These are phyloP conservation scores for Pseudorasbora parva DNA, from an alignment of 2,113 vertebrate genomes.

Conservation along the genomic window DNA sequence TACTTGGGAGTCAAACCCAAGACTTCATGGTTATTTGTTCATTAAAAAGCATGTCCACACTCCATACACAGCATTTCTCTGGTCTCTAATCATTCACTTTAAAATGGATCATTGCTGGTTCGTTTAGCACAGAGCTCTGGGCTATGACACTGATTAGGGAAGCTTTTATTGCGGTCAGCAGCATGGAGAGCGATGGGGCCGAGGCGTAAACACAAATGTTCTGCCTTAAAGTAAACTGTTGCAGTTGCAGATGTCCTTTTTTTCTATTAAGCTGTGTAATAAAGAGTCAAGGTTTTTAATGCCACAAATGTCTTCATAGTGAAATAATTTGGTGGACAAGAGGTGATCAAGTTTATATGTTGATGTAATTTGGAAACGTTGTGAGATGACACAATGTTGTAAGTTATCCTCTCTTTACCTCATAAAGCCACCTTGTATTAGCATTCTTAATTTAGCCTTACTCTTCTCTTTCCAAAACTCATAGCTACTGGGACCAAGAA, in stretches of 20 bases:
- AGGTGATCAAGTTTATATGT: background rate
- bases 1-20: no score
- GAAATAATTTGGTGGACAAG: background rate
- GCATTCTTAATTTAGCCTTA: background rate
- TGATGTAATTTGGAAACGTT: no score
- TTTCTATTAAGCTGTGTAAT: background rate
- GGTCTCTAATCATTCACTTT: conserved; percentile 11
- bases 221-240: conserved; percentile 23
- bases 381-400: background rate
- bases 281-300: background rate
- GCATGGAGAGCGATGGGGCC: background rate
- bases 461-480: background rate
- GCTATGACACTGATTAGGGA: conserved; percentile 16
- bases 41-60: conserved; percentile 11
- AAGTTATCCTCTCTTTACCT: background rate
- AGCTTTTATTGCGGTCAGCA: conserved; percentile 25
- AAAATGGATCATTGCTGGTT: conserved; percentile 42
- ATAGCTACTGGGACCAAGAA: conserved; percentile 88
- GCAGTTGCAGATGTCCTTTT: background rate
- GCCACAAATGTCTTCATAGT: background rate
- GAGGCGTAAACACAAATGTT: background rate
- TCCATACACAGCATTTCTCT: background rate
- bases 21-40: background rate
- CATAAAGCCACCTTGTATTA: no score
- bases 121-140: conserved; percentile 34